Percentiles rank a stretch among this genome's conserved stretches.
Evolutionary conservation across 2,888 invertebrate genomes (phyloP).

Genomic region (Drosophila mercatorum): DNA sequence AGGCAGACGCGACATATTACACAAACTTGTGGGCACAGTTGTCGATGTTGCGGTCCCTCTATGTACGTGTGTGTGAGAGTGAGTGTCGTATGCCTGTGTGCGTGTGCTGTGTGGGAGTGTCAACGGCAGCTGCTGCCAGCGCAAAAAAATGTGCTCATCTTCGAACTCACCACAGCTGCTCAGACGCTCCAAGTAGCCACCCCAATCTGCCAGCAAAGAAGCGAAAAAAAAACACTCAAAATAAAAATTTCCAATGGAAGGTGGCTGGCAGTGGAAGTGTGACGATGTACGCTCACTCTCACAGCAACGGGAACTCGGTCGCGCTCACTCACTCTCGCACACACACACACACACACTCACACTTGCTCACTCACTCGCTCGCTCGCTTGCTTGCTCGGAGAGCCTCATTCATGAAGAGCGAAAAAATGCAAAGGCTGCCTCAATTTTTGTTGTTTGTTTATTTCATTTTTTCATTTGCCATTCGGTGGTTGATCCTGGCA

Average conservation of each 20-base stretch:
- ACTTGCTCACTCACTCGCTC: constrained; percentile 36
- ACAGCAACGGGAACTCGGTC: constrained; percentile 34
- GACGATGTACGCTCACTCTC: constrained; percentile 27
- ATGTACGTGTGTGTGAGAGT: background rate
- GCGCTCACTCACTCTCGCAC: constrained; percentile 29
- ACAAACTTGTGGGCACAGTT: constrained; percentile 81
- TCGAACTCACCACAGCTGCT: constrained; percentile 60
- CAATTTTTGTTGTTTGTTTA: constrained; percentile 49
- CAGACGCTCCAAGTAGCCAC: constrained; percentile 41
- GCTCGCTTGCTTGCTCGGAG: constrained; percentile 21
- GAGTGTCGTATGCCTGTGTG: constrained; percentile 3
- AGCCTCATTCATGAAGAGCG: constrained; percentile 58
- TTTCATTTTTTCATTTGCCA: constrained; percentile 42
- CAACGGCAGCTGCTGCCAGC: constrained; percentile 55
- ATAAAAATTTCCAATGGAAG: constrained; percentile 61
- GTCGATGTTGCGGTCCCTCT: constrained; percentile 75
- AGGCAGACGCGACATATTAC: constrained; percentile 50
- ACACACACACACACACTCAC: constrained; percentile 32
- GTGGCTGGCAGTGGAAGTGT: constrained; percentile 50
- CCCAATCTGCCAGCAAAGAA: constrained; percentile 32
- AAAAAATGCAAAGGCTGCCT: constrained; percentile 36
- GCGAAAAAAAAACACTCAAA: constrained; percentile 70
- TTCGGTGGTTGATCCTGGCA: constrained; percentile 70
- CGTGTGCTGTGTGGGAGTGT: constrained; percentile 72
- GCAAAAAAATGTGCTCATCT: constrained; percentile 45